These are phyloP conservation scores for Diarsia rubi DNA, from an alignment of 2,888 invertebrate species.

Conservation along the genomic window DNA sequence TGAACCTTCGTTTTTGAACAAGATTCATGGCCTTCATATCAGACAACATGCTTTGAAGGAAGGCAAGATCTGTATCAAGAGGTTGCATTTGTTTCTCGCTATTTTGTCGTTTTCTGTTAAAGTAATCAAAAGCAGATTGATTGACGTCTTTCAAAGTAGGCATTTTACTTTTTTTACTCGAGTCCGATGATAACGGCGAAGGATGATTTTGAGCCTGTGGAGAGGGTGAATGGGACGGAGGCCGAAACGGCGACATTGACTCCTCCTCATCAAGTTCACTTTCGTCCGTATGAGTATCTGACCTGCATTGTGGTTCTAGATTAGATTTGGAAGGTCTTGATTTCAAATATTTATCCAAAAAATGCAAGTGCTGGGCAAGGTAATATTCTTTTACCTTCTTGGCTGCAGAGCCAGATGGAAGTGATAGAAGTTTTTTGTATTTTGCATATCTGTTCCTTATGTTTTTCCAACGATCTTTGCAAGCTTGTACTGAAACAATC, in stretches of 20 bases:
- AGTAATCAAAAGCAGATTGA: slow-evolving; percentile 22
- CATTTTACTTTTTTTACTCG: slow-evolving; percentile 29
- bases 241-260: not conserved
- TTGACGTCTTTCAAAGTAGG: slow-evolving; percentile 38
- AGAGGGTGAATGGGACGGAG: not conserved
- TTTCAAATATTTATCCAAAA: slow-evolving; percentile 43
- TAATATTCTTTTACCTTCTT: slow-evolving; percentile 46
- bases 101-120: slow-evolving; percentile 8
- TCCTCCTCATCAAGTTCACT: not conserved
- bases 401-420: slow-evolving; percentile 44
- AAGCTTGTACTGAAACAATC: slow-evolving; percentile 1
- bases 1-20: slow-evolving; percentile 5
- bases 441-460: slow-evolving; percentile 50
- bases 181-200: slow-evolving; percentile 29
- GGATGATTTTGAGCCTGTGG: not conserved
- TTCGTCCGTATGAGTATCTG: not conserved
- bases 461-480: slow-evolving; percentile 31
- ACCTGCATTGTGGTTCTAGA: not conserved
- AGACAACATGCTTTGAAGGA: slow-evolving; percentile 3
- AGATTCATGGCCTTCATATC: slow-evolving; percentile 9
- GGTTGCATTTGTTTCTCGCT: slow-evolving; percentile 2
- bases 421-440: too few relatives aligned
- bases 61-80: slow-evolving; percentile 1
- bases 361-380: slow-evolving; percentile 41
- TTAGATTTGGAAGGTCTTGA: slow-evolving; percentile 42